Conservation (phyloP, 2,888 invertebrate genomes). For the Cyclophora punctaria region DNA sequence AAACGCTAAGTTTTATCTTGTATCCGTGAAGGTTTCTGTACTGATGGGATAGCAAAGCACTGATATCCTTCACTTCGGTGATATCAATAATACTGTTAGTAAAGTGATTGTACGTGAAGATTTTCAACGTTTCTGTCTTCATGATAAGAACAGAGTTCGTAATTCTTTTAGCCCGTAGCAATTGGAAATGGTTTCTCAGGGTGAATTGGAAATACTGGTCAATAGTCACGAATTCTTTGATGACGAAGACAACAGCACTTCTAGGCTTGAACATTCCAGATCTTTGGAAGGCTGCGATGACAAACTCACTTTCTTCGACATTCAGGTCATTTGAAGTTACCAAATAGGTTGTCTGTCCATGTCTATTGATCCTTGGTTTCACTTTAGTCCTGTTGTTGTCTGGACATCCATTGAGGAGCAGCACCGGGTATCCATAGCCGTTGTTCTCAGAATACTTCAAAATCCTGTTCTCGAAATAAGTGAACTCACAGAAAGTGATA, state of each 20-base stretch:
- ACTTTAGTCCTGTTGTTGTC: constrained; percentile 36
- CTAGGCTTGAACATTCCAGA: constrained; percentile 63
- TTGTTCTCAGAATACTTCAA: constrained; percentile 57
- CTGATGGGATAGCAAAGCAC: constrained; percentile 32
- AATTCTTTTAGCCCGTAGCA: constrained; percentile 69
- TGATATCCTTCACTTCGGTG: constrained; percentile 49
- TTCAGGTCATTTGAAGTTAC: constrained; percentile 49
- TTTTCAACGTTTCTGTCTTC: constrained; percentile 44
- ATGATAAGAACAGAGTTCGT: constrained; percentile 64
- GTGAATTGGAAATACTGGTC: constrained; percentile 51
- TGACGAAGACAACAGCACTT: constrained; percentile 55
- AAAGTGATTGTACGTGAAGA: constrained; percentile 72
- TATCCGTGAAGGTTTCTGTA: constrained; percentile 51
- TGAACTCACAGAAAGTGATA: constrained; percentile 61
- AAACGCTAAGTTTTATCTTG: constrained; percentile 50
- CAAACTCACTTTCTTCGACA: constrained; percentile 44
- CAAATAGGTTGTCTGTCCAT: constrained; percentile 57
- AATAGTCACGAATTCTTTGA: constrained; percentile 40
- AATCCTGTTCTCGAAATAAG: constrained; percentile 63
- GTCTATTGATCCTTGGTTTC: constrained; percentile 55
- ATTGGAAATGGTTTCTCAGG: constrained; percentile 61
- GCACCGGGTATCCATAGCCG: constrained; percentile 53
- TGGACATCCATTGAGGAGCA: constrained; percentile 58
- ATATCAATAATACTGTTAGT: constrained; percentile 51
- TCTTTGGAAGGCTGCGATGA: constrained; percentile 43